phyloP scores from a whole-genome alignment of 2,888 invertebrate genomes.

The Heliconius ethilla region DNA sequence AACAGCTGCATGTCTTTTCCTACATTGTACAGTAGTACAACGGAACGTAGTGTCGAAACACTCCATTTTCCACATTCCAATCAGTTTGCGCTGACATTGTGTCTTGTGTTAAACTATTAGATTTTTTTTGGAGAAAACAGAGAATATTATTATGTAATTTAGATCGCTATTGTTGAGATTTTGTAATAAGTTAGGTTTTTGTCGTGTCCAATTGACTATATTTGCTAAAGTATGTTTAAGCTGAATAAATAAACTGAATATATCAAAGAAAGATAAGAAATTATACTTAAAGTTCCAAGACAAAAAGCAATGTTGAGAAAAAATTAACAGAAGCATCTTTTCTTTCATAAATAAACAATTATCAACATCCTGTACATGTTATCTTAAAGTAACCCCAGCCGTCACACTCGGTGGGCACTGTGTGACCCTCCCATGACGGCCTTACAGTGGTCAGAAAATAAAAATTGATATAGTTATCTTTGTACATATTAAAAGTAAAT shows the following conservation, averaged over 20 bases:
- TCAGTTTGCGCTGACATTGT: neutral
- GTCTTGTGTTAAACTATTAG: neutral
- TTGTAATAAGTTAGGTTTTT: no score
- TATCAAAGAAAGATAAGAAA: neutral
- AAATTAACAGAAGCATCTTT: no score
- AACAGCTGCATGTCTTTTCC: neutral
- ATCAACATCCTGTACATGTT: constrained; percentile 48
- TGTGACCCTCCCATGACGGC: constrained; percentile 55
- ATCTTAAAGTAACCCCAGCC: constrained; percentile 52
- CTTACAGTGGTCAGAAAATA: constrained; percentile 30
- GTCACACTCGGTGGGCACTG: constrained; percentile 54
- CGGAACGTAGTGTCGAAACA: no score
- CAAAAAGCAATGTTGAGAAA: no score
- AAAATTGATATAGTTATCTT: constrained; percentile 31
- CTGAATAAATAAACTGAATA: neutral
- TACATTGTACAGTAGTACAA: neutral
- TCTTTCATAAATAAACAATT: neutral
- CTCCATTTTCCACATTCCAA: neutral
- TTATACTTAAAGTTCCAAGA: neutral
- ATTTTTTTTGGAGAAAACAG: no score
- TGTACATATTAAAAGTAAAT: constrained; percentile 27
- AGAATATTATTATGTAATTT: no score
- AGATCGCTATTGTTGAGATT: no score
- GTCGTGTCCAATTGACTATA: no score
- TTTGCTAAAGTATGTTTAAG: no score